Conservation (phyloP, 1,140 invertebrate genomes). For the Tetramorium simillimum region DNA sequence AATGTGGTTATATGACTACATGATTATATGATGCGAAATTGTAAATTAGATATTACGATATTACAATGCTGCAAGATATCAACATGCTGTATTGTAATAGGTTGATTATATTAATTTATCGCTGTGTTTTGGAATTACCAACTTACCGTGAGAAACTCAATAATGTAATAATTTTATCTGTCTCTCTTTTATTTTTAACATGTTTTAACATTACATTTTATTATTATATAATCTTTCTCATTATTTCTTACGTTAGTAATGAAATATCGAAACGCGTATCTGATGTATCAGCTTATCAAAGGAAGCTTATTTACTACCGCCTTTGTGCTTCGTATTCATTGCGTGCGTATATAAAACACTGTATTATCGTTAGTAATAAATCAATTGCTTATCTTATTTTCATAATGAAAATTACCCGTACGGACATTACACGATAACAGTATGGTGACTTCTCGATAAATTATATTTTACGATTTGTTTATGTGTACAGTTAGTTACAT, state of each 20-base stretch:
- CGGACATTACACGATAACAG: neutral
- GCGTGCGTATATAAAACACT: neutral
- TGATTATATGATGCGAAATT: neutral
- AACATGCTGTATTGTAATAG: slow-evolving; percentile 4
- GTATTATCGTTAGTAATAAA: slow-evolving; percentile 50
- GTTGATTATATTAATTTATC: neutral
- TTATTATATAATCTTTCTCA: neutral
- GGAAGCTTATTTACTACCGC: neutral
- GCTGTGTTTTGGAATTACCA: neutral
- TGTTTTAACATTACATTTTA: too few relatives aligned
- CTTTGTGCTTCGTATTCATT: neutral
- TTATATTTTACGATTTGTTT: neutral
- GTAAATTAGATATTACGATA: slow-evolving; percentile 16
- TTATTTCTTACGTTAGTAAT: neutral
- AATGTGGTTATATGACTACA: neutral
- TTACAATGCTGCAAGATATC: neutral
- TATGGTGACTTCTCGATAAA: neutral
- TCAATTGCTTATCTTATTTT: neutral
- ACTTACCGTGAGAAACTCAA: neutral
- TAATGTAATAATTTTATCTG: neutral
- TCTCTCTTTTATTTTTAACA: neutral
- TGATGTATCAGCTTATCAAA: neutral
- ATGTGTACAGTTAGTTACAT: too few relatives aligned
- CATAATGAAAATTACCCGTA: slow-evolving; percentile 20
- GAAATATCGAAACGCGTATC: neutral